Percentiles rank a stretch among this genome's conserved stretches.
These are phyloP conservation scores for Tarsius wallacei DNA, from an alignment of 2,797 vertebrate genomes.

Conservation along the genomic window DNA sequence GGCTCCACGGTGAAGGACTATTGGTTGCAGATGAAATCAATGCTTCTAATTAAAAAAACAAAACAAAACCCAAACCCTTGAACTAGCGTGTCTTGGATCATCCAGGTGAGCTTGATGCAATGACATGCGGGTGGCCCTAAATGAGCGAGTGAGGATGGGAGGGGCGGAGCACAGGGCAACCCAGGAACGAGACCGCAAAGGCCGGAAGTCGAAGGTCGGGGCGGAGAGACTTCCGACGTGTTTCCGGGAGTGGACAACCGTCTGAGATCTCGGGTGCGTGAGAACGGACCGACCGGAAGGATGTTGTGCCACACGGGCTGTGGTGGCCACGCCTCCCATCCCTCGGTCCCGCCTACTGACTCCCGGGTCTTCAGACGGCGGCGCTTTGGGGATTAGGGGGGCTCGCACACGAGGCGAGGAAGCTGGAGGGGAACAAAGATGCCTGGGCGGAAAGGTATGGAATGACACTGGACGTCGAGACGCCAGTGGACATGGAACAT, in stretches of 20 bases:
- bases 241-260: background rate
- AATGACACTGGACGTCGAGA: background rate
- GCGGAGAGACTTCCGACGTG: background rate
- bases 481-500: background rate
- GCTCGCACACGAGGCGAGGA: background rate
- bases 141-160: background rate
- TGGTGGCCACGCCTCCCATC: background rate
- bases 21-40: background rate
- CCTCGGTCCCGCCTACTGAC: background rate
- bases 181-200: background rate
- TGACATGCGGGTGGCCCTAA: background rate
- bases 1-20: background rate
- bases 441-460: background rate
- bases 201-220: background rate
- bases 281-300: background rate
- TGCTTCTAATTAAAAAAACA: background rate
- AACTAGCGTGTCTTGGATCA: background rate
- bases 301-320: background rate
- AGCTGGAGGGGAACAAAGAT: background rate
- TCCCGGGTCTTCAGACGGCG: background rate
- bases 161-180: background rate
- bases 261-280: background rate
- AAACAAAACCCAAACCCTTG: background rate
- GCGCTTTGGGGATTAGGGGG: background rate
- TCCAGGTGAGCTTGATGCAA: background rate